Percentiles rank a stretch among this genome's conserved stretches.
Conservation (phyloP, 2,797 vertebrate species). For the Syngnathus rostellatus region DNA sequence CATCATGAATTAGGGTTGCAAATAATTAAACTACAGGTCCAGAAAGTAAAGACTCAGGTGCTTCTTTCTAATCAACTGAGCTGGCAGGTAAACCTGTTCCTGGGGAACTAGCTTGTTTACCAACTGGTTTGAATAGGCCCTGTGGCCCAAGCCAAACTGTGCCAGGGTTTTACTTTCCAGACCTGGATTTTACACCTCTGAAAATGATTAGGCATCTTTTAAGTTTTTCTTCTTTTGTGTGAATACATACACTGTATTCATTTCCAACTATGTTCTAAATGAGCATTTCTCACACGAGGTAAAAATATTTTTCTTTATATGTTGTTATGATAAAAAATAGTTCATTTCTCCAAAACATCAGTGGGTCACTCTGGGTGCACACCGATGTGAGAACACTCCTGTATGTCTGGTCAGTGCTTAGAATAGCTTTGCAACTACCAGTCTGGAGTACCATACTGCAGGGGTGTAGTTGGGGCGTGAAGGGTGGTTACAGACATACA, state of each 20-base stretch:
- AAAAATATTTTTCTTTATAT: conserved; percentile 97
- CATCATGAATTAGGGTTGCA: conserved; percentile 69
- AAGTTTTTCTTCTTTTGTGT: conserved; percentile 64
- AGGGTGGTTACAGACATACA: neutral
- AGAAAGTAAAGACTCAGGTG: too few relatives aligned
- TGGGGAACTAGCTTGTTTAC: too few relatives aligned
- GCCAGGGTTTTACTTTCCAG: too few relatives aligned
- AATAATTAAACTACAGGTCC: too few relatives aligned
- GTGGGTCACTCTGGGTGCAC: conserved; percentile 52
- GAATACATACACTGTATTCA: conserved; percentile 31
- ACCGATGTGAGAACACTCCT: conserved; percentile 3
- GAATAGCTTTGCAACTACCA: conserved; percentile 10
- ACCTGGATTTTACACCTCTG: conserved; percentile 52
- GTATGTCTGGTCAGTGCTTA: conserved; percentile 22
- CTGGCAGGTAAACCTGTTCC: too few relatives aligned
- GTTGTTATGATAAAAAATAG: conserved; percentile 98
- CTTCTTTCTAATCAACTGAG: too few relatives aligned
- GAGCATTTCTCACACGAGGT: conserved; percentile 78
- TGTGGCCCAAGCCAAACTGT: too few relatives aligned
- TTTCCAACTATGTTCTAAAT: conserved; percentile 35
- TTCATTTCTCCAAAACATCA: conserved; percentile 74
- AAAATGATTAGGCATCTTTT: conserved; percentile 75
- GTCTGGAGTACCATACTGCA: conserved; percentile 11
- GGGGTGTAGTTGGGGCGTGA: neutral
- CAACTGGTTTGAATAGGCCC: too few relatives aligned